Conservation (phyloP, 2,797 vertebrate genomes). For the Lepidocolaptes lacrymiger region DNA sequence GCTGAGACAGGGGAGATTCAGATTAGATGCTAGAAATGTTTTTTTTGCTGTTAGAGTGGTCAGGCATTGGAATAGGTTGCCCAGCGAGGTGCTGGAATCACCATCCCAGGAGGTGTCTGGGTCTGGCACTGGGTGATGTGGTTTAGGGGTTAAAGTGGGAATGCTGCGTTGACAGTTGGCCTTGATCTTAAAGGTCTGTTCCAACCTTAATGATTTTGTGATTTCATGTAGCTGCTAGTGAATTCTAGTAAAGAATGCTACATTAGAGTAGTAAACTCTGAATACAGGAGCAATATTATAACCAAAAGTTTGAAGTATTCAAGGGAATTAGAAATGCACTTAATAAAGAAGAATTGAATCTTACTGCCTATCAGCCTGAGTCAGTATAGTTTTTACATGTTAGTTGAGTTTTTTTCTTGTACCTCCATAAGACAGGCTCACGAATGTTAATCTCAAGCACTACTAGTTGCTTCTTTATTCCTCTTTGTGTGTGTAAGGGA, state of each 20-base stretch:
- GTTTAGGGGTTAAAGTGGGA: neutral
- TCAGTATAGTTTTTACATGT: neutral
- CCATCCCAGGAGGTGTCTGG: neutral
- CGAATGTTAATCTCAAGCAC: accelerated
- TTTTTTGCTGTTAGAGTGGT: neutral
- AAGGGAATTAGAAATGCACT: neutral
- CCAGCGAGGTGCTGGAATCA: neutral
- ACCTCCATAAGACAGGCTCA: neutral
- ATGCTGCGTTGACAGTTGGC: neutral
- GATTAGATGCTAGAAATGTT: neutral
- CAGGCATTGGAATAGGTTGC: neutral
- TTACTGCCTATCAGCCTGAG: neutral
- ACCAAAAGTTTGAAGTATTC: neutral
- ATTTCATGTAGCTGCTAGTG: neutral
- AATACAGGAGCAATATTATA: neutral
- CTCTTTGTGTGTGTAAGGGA: neutral
- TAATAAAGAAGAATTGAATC: neutral
- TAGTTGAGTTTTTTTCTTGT: neutral
- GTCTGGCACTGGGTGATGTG: neutral
- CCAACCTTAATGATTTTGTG: neutral
- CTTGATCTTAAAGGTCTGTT: neutral
- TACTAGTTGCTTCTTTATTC: neutral
- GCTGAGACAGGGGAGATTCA: neutral
- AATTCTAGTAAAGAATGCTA: neutral
- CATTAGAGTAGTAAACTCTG: neutral